phyloP scores from a whole-genome alignment of 2,113 vertebrate genomes.

The Piprites chloris region DNA sequence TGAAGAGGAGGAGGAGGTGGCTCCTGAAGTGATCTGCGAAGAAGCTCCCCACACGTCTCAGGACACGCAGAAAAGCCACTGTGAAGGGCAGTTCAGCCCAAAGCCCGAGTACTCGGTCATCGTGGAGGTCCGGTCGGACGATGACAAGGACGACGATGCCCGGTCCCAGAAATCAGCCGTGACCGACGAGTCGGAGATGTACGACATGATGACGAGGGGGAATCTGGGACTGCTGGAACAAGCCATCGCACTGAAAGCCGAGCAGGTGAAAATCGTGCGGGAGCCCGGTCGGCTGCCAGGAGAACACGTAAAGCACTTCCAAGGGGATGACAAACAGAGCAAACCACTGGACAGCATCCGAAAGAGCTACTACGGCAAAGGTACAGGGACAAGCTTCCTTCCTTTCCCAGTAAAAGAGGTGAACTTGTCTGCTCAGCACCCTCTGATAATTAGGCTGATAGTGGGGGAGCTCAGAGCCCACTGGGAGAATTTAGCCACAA shows the following conservation, averaged over 20 bases:
- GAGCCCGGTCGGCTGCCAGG: constrained; percentile 75
- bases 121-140: constrained; percentile 86
- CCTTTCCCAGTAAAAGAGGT: background rate
- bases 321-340: constrained; percentile 80
- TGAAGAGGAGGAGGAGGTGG: constrained; percentile 68
- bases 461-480: background rate
- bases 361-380: constrained; percentile 92
- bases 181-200: constrained; percentile 93
- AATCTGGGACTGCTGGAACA: constrained; percentile 96
- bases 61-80: constrained; percentile 70
- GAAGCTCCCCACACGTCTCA: constrained; percentile 55
- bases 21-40: constrained; percentile 62
- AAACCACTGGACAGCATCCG: constrained; percentile 86
- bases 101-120: constrained; percentile 78
- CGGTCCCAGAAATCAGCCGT: constrained; percentile 84
- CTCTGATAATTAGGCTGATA: background rate
- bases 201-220: constrained; percentile 91
- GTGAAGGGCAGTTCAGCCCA: constrained; percentile 68
- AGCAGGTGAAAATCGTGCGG: constrained; percentile 87
- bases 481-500: background rate
- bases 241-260: constrained; percentile 94
- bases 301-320: constrained; percentile 83
- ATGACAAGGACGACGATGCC: constrained; percentile 84
- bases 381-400: rapidly evolving
- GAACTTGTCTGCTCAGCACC: background rate